These are phyloP conservation scores for Cephus runcator DNA, from an alignment of 2,888 invertebrate species.

Conservation along the genomic window DNA sequence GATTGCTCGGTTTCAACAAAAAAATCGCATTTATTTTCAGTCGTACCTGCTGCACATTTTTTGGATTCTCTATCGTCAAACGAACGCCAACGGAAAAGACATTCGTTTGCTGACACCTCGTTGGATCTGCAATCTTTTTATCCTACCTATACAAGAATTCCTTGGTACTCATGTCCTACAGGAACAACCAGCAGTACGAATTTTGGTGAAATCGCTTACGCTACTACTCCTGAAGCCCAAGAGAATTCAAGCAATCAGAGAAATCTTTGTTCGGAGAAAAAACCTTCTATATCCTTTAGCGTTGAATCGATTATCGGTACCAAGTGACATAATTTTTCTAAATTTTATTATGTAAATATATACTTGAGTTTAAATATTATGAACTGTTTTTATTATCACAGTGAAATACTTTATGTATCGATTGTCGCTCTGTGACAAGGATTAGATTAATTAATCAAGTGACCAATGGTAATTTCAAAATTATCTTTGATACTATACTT, in stretches of 20 bases:
- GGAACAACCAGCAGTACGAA: constrained; percentile 28
- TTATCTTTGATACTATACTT: not conserved
- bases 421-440: not conserved
- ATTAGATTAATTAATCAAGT: not conserved
- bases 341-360: not conserved
- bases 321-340: constrained; percentile 32
- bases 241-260: not conserved
- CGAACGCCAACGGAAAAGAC: constrained; percentile 31
- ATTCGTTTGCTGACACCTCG: constrained; percentile 16
- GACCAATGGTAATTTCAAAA: not conserved
- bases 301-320: constrained; percentile 61
- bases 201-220: constrained; percentile 23
- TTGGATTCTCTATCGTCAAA: constrained; percentile 30
- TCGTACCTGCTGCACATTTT: constrained; percentile 31
- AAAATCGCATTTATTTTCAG: constrained; percentile 21
- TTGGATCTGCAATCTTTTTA: constrained; percentile 31
- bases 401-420: not conserved
- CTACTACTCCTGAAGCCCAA: not conserved
- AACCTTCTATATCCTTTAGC: constrained; percentile 57
- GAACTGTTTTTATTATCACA: not conserved
- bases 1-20: constrained; percentile 1
- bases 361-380: not conserved
- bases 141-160: constrained; percentile 36
- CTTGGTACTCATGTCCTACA: constrained; percentile 42
- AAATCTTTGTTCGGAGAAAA: constrained; percentile 41